phyloP scores from a whole-genome alignment of 2,113 vertebrate genomes.

The Tenebrosternarchus preto region DNA sequence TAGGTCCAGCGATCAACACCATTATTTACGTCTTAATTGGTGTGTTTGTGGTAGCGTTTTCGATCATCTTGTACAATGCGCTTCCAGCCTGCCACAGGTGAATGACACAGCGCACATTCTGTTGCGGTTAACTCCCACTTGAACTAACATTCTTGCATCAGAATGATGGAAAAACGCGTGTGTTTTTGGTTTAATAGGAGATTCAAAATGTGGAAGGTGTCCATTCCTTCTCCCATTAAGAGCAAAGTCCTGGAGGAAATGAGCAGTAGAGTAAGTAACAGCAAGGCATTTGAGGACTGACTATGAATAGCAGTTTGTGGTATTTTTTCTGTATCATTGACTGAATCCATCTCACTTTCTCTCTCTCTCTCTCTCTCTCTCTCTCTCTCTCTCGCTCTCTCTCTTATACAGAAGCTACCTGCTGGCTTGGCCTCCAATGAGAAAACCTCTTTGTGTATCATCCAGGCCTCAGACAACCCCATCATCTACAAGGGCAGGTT shows the following conservation, averaged over 20 bases:
- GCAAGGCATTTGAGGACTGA: not conserved
- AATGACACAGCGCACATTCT: constrained; percentile 24
- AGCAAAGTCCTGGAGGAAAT: constrained; percentile 57
- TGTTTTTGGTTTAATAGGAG: constrained; percentile 44
- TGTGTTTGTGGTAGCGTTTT: constrained; percentile 39
- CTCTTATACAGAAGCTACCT: constrained; percentile 24
- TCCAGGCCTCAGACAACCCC: constrained; percentile 38
- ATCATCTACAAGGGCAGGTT: constrained; percentile 40
- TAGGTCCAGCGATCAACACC: constrained; percentile 51
- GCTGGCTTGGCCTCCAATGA: constrained; percentile 27
- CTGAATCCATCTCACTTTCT: constrained; percentile 18
- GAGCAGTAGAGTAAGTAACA: constrained; percentile 47
- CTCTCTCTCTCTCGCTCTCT: too few relatives aligned
- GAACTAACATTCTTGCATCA: not conserved
- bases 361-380: constrained; percentile 24
- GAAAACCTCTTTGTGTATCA: constrained; percentile 35
- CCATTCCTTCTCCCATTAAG: constrained; percentile 57
- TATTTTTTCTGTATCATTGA: not conserved
- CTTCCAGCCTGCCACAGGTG: constrained; percentile 67
- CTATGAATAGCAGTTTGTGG: not conserved
- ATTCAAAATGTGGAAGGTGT: constrained; percentile 48
- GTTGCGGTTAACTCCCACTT: not conserved
- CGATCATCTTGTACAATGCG: constrained; percentile 57
- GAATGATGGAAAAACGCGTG: not conserved
- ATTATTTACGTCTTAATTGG: constrained; percentile 56